Evolutionary conservation across 2,888 invertebrate genomes (phyloP).

Genomic region (Spicauda simplicius): DNA sequence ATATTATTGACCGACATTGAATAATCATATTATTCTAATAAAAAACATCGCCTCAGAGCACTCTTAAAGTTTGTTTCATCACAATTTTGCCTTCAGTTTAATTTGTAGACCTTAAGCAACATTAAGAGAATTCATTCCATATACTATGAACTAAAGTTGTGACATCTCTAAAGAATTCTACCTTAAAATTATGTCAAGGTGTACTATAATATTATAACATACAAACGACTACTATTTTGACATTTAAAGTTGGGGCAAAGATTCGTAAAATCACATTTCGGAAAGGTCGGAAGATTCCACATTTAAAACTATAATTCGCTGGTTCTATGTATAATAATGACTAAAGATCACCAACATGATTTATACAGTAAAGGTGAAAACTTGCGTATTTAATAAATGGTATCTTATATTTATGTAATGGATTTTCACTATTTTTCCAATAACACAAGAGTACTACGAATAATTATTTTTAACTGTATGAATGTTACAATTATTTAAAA

Average conservation of each 20-base stretch:
- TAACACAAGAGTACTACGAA: too few species aligned
- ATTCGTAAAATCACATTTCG: neutral
- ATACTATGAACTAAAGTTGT: constrained; percentile 7
- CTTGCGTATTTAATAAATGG: too few species aligned
- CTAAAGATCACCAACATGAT: neutral
- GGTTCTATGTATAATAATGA: neutral
- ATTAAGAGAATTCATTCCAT: constrained; percentile 5
- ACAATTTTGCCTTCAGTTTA: constrained; percentile 12
- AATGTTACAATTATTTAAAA: too few species aligned
- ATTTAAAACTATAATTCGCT: neutral
- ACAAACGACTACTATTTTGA: neutral
- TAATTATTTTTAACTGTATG: too few species aligned
- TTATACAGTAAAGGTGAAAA: too few species aligned
- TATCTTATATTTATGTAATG: too few species aligned
- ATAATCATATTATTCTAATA: neutral
- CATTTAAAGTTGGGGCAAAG: constrained; percentile 4
- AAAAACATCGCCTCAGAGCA: neutral
- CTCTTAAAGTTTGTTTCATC: constrained; percentile 1
- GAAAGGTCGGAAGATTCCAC: neutral
- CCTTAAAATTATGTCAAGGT: constrained; percentile 29
- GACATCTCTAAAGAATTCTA: constrained; percentile 16
- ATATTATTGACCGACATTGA: neutral
- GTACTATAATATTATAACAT: constrained; percentile 7
- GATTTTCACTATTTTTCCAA: too few species aligned
- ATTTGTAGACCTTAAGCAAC: constrained; percentile 14